Evolutionary conservation across 2,113 vertebrate genomes (phyloP).

Genomic region (Malurus elegans): DNA sequence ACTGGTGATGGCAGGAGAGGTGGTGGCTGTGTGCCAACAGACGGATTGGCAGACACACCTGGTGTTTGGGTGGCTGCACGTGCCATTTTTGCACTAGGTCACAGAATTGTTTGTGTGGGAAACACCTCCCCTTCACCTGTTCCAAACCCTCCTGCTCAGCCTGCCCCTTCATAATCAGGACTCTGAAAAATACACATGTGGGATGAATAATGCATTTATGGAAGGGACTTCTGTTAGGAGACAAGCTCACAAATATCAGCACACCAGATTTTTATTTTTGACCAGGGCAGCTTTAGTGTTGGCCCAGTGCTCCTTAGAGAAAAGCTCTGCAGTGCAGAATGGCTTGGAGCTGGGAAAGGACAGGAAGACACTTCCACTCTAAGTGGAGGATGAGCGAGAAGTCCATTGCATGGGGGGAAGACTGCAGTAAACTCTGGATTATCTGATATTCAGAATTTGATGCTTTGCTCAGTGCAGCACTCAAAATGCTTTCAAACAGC

Average conservation of each 20-base stretch:
- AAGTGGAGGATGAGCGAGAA: background rate
- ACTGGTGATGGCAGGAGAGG: background rate
- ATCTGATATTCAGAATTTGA: background rate
- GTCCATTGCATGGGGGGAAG: background rate
- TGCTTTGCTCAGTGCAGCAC: background rate
- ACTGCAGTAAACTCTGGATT: background rate
- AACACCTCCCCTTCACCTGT: fast-evolving
- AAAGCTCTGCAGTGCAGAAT: background rate
- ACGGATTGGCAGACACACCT: fast-evolving
- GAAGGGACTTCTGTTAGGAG: background rate
- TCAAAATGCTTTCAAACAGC: too few species aligned
- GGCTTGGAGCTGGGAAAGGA: background rate
- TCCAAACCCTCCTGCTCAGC: background rate
- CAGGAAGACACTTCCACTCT: background rate
- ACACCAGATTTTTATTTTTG: background rate
- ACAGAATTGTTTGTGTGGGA: background rate
- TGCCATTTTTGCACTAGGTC: fast-evolving
- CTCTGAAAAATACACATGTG: background rate
- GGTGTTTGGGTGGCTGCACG: background rate
- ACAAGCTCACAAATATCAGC: background rate
- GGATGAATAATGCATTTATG: background rate
- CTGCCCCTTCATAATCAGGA: background rate
- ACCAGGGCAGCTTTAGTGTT: background rate
- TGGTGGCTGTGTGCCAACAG: background rate
- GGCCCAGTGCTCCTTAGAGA: background rate